phyloP scores from a whole-genome alignment of 53 echinoderm and acorn worm genomes.

The Actinopyga echinites region DNA sequence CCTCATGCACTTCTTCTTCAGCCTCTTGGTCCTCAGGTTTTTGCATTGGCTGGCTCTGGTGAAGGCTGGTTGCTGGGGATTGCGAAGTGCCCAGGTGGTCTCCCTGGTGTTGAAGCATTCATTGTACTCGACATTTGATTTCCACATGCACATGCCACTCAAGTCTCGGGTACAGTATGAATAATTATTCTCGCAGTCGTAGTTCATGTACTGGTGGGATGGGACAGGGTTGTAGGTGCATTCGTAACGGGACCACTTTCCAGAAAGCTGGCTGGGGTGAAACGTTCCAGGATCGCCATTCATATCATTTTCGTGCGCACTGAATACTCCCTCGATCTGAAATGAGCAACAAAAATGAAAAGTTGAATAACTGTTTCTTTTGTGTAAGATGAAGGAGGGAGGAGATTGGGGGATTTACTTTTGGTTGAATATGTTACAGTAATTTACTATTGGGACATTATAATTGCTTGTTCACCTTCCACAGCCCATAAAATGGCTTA shows the following conservation, averaged over 20 bases:
- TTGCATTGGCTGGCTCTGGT: not conserved
- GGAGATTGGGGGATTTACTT: not conserved
- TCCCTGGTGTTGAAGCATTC: conserved; percentile 20
- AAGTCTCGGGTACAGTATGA: not conserved
- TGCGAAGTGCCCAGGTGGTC: conserved; percentile 1
- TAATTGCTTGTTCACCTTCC: too few species aligned
- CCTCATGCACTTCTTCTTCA: conserved; percentile 11
- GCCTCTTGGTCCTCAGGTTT: not conserved
- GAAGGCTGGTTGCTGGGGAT: not conserved
- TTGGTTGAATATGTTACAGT: too few species aligned
- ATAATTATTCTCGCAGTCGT: conserved; percentile 9
- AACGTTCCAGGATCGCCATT: not conserved
- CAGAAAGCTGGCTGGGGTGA: conserved; percentile 22
- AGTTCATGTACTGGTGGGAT: not conserved
- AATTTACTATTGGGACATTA: too few species aligned
- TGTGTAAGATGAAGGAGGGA: not conserved
- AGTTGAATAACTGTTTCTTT: not conserved
- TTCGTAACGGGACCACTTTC: conserved; percentile 7
- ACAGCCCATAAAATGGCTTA: too few species aligned
- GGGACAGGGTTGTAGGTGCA: conserved; percentile 27
- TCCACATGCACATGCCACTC: conserved; percentile 6
- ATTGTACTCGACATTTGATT: not conserved
- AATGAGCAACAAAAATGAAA: not conserved
- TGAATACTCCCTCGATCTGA: conserved; percentile 12
- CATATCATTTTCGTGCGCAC: not conserved